Evolutionary conservation across 2,888 invertebrate species (phyloP).

Genomic region (Microchrysa polita): DNA sequence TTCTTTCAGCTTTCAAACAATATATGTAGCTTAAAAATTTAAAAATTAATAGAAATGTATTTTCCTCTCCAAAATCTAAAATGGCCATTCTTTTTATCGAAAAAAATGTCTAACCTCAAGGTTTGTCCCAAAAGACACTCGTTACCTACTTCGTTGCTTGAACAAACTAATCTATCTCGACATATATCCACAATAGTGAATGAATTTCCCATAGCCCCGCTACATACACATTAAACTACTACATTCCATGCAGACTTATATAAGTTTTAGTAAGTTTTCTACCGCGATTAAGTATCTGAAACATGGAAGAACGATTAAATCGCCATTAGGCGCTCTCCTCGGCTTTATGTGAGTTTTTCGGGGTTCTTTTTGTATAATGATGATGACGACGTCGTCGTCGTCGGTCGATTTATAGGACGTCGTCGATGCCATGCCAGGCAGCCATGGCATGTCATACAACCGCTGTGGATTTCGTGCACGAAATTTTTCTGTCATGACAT

Average conservation of each 20-base stretch:
- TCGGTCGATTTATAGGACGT: too few relatives aligned
- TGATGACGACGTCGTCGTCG: too few relatives aligned
- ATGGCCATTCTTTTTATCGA: slow-evolving; percentile 3
- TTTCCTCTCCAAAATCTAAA: too few relatives aligned
- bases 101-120: slow-evolving; percentile 7
- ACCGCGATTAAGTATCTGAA: slow-evolving; percentile 51
- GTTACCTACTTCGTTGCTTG: background rate
- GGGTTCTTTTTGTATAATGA: slow-evolving; percentile 49
- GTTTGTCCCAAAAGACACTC: slow-evolving; percentile 13
- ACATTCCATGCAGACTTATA: too few relatives aligned
- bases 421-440: too few relatives aligned
- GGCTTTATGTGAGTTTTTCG: slow-evolving; percentile 56
- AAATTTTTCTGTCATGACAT: slow-evolving; percentile 40
- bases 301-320: slow-evolving; percentile 61
- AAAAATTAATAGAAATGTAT: too few relatives aligned
- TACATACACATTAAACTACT: too few relatives aligned
- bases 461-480: slow-evolving; percentile 50
- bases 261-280: slow-evolving; percentile 19
- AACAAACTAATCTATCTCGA: background rate
- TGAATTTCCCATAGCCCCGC: slow-evolving; percentile 18
- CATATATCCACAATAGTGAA: too few relatives aligned
- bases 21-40: too few relatives aligned
- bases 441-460: too few relatives aligned
- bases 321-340: slow-evolving; percentile 65
- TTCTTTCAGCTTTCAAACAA: too few relatives aligned